Evolutionary conservation across 2,888 invertebrate genomes (phyloP).

Genomic region (Bombylius major): DNA sequence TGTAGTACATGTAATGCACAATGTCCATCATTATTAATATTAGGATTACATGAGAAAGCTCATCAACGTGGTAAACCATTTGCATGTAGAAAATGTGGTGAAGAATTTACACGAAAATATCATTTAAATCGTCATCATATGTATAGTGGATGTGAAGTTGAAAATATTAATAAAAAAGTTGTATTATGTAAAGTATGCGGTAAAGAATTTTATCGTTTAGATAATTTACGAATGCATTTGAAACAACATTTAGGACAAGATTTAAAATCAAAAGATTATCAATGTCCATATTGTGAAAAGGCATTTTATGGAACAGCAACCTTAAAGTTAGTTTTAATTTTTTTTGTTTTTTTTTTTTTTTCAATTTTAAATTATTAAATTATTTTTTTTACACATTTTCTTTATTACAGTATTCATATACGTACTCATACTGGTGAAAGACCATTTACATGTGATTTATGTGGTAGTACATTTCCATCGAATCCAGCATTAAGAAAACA

Average conservation of each 20-base stretch:
- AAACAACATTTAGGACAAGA: constrained; percentile 51
- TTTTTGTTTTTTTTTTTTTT: constrained; percentile 1
- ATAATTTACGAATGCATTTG: constrained; percentile 58
- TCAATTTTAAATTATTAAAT: neutral
- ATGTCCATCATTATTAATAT: constrained; percentile 47
- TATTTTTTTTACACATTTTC: neutral
- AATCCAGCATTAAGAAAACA: constrained; percentile 68
- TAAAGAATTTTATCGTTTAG: constrained; percentile 42
- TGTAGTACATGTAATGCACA: constrained; percentile 55
- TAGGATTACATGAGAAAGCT: constrained; percentile 54
- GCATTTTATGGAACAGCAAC: constrained; percentile 50
- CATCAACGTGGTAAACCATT: constrained; percentile 47
- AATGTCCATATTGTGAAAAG: constrained; percentile 51
- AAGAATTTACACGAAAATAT: constrained; percentile 61
- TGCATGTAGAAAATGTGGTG: constrained; percentile 54
- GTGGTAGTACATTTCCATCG: constrained; percentile 59
- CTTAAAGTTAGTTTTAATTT: constrained; percentile 30
- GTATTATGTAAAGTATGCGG: constrained; percentile 35
- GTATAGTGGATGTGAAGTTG: constrained; percentile 29
- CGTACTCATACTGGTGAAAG: constrained; percentile 54
- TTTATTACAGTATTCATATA: constrained; percentile 42
- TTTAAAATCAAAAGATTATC: constrained; percentile 43
- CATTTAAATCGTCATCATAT: constrained; percentile 47
- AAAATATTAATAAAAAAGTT: constrained; percentile 21
- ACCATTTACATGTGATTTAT: constrained; percentile 59